These are phyloP conservation scores for Philonicus albiceps DNA, from an alignment of 2,888 invertebrate species.

Conservation along the genomic window DNA sequence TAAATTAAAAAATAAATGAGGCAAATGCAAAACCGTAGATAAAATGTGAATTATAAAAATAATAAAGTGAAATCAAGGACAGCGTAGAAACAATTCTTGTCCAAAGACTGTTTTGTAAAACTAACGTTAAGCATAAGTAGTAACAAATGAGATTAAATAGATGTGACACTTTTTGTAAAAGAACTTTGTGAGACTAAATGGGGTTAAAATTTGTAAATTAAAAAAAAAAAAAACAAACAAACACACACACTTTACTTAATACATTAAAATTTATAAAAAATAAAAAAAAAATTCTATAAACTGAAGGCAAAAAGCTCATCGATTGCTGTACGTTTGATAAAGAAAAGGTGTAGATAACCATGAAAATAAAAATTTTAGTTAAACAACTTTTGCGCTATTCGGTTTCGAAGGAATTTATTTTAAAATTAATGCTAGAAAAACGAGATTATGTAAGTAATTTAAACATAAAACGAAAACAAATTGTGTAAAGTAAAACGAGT, in stretches of 20 bases:
- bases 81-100: constrained; percentile 1
- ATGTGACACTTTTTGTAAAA: constrained; percentile 39
- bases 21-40: not conserved
- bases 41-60: not conserved
- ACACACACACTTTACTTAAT: no score
- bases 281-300: not conserved
- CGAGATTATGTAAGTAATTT: not conserved
- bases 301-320: constrained; percentile 14
- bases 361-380: not conserved
- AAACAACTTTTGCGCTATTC: not conserved
- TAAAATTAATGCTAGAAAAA: not conserved
- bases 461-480: not conserved
- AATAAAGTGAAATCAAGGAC: not conserved
- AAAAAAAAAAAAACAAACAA: not conserved
- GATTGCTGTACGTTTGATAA: constrained; percentile 10
- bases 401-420: not conserved
- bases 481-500: not conserved
- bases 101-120: constrained; percentile 37
- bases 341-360: constrained; percentile 7
- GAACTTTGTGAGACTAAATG: not conserved
- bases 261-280: constrained; percentile 13
- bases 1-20: not conserved
- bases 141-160: not conserved
- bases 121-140: constrained; percentile 24
- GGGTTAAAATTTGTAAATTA: constrained; percentile 8